Conservation (phyloP, 2,888 invertebrate species). For the Tyria jacobaeae region DNA sequence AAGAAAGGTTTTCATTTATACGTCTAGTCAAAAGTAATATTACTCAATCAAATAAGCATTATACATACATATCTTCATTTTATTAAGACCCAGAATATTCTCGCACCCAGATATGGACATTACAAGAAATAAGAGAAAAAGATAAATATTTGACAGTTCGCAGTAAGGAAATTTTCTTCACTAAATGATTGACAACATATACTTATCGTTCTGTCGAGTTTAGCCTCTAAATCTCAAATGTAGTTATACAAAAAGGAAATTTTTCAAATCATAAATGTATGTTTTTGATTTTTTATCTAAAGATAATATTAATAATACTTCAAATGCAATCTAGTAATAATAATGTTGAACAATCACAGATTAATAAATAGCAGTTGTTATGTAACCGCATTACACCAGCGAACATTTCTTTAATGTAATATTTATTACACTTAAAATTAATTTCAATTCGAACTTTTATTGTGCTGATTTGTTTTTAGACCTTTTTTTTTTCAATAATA, state of each 20-base stretch:
- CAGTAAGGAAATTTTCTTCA: constrained; percentile 63
- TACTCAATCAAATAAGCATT: not conserved
- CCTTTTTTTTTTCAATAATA: too few relatives aligned
- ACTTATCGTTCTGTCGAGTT: constrained; percentile 57
- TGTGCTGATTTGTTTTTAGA: too few relatives aligned
- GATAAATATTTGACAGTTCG: constrained; percentile 75
- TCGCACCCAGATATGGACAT: constrained; percentile 69
- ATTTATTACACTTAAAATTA: too few relatives aligned
- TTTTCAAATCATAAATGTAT: constrained; percentile 46
- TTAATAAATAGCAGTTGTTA: too few relatives aligned
- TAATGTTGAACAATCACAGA: too few relatives aligned
- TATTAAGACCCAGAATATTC: too few relatives aligned
- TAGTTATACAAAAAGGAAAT: constrained; percentile 50
- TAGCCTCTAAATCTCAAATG: constrained; percentile 56
- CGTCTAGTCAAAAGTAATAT: not conserved
- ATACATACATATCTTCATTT: constrained; percentile 64
- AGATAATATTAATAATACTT: not conserved
- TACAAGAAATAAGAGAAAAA: constrained; percentile 65
- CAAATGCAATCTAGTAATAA: not conserved
- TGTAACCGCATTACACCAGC: too few relatives aligned
- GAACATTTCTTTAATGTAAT: too few relatives aligned
- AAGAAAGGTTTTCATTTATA: not conserved
- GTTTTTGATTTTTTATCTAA: constrained; percentile 39
- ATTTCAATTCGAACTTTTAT: too few relatives aligned
- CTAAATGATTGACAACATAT: constrained; percentile 71